phyloP scores from a whole-genome alignment of 2,888 invertebrate species.

The Macaria notata region DNA sequence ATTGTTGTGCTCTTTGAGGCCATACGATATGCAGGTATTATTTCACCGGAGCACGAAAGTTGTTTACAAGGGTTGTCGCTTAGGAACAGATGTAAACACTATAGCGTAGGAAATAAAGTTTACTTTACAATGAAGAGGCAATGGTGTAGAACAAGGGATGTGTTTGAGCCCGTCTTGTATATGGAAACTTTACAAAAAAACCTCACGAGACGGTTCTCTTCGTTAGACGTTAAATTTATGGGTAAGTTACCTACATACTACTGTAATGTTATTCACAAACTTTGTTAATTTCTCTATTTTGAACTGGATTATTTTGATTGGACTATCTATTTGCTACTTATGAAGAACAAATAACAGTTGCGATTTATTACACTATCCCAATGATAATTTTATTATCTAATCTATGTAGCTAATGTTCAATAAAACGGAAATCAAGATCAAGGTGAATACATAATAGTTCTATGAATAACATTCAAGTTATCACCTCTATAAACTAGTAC shows the following conservation, averaged over 20 bases:
- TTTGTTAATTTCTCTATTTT: no score
- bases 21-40: slow-evolving; percentile 31
- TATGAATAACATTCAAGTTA: slow-evolving; percentile 8
- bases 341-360: no score
- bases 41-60: slow-evolving; percentile 29
- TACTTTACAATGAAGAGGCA: not conserved
- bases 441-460: slow-evolving; percentile 2
- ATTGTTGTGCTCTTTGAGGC: slow-evolving; percentile 38
- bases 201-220: no score
- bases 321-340: no score
- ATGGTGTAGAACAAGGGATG: not conserved
- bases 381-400: no score
- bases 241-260: no score
- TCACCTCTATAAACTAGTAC: not conserved
- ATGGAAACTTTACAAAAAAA: no score
- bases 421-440: slow-evolving; percentile 1
- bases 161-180: slow-evolving; percentile 1
- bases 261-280: no score
- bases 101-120: slow-evolving; percentile 5
- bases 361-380: no score
- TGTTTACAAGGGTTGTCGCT: slow-evolving; percentile 24
- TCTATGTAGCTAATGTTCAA: no score
- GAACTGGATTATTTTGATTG: no score
- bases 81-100: slow-evolving; percentile 14
- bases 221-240: no score